Evolutionary conservation across 2,888 invertebrate genomes (phyloP).

Genomic region (Watsonalla binaria): DNA sequence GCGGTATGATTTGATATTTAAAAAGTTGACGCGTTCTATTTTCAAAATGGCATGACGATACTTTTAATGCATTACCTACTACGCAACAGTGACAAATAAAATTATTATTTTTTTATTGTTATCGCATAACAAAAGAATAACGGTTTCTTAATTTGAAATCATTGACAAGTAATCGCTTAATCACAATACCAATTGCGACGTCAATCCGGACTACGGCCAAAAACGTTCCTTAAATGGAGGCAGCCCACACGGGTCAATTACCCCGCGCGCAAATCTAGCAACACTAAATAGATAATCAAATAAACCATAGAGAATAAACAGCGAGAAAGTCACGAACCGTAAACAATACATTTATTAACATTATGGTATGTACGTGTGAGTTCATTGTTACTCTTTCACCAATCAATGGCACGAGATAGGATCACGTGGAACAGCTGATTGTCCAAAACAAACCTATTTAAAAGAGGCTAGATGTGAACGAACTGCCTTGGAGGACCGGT

Average conservation of each 20-base stretch:
- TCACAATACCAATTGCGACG: neutral
- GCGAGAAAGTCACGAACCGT: slow-evolving; percentile 34
- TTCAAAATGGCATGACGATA: neutral
- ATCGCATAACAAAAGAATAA: neutral
- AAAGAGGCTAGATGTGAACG: slow-evolving; percentile 69
- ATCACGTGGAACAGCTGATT: slow-evolving; percentile 71
- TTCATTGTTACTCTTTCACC: slow-evolving; percentile 63
- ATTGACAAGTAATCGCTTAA: neutral
- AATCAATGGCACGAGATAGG: slow-evolving; percentile 55
- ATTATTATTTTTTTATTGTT: neutral
- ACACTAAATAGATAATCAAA: neutral
- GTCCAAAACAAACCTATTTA: slow-evolving; percentile 72
- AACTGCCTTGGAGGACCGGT: slow-evolving; percentile 73
- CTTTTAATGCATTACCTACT: neutral
- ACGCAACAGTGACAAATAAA: neutral
- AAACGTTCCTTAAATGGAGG: neutral
- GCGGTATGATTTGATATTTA: neutral
- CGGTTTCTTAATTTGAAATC: neutral
- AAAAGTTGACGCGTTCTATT: neutral
- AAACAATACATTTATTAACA: slow-evolving; percentile 57
- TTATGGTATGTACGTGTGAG: slow-evolving; percentile 46
- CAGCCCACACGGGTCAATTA: neutral
- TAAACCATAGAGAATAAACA: neutral
- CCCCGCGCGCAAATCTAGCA: neutral
- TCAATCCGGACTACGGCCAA: neutral